Percentiles rank a stretch among this genome's conserved stretches.
These are phyloP conservation scores for Petrolisthes cinctipes DNA, from an alignment of 2,888 invertebrate genomes.

Conservation along the genomic window DNA sequence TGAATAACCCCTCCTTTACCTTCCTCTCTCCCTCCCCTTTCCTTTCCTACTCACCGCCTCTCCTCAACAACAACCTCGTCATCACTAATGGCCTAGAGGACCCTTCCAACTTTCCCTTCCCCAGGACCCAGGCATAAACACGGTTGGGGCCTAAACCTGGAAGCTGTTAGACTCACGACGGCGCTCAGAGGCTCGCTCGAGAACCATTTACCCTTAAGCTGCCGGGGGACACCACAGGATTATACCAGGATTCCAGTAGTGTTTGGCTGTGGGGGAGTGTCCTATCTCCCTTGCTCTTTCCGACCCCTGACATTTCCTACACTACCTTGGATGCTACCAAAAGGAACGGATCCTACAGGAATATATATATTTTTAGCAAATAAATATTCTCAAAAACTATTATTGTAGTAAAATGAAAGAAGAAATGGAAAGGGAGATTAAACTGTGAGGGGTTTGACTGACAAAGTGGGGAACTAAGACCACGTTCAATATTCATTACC, in stretches of 20 bases:
- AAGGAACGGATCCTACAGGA: background rate
- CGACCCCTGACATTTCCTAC: background rate
- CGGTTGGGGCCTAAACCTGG: slow-evolving; percentile 11
- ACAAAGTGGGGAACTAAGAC: no score
- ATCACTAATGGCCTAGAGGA: slow-evolving; percentile 27
- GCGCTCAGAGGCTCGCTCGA: slow-evolving; percentile 6
- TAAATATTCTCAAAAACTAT: no score
- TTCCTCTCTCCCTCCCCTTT: background rate
- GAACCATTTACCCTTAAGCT: slow-evolving; percentile 14
- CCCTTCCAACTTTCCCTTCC: slow-evolving; percentile 10
- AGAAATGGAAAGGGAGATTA: background rate
- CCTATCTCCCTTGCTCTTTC: no score
- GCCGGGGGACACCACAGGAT: slow-evolving; percentile 28
- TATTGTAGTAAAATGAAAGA: background rate
- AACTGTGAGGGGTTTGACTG: no score
- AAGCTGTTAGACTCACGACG: slow-evolving; percentile 10
- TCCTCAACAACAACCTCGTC: slow-evolving; percentile 18
- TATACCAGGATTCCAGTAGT: slow-evolving; percentile 18
- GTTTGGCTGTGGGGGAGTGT: background rate
- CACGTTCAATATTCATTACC: no score
- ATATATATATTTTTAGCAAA: background rate
- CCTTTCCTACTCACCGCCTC: slow-evolving; percentile 2
- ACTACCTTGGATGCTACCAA: background rate
- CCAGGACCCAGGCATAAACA: slow-evolving; percentile 33
- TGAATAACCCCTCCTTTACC: background rate